Percentiles rank a stretch among this genome's conserved stretches.
phyloP scores from a whole-genome alignment of 2,113 vertebrate species.

The Proteles cristata region DNA sequence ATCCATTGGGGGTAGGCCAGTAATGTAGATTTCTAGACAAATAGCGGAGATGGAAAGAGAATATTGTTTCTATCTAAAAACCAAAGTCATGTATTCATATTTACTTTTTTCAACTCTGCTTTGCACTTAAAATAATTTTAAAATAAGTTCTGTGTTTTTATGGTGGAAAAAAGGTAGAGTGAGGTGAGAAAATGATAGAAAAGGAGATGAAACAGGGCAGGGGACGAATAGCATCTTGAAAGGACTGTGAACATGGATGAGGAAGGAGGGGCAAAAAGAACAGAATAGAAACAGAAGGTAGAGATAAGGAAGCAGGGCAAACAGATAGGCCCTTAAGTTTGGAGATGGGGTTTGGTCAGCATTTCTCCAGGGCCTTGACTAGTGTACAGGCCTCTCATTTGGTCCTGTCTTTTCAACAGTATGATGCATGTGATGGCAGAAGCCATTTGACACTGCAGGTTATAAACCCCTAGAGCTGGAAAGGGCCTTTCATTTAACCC shows the following conservation, averaged over 20 bases:
- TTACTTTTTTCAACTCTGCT: conserved; percentile 32
- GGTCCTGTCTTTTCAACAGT: background rate
- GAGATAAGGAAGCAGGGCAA: background rate
- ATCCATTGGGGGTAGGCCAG: background rate
- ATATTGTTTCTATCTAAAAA: background rate
- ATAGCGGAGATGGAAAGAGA: background rate
- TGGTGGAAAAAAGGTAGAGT: background rate
- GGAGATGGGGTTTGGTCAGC: too few relatives aligned
- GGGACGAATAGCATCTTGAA: too few relatives aligned
- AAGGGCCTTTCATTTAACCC: background rate
- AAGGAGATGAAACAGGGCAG: background rate
- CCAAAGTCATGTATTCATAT: background rate
- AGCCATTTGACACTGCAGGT: background rate
- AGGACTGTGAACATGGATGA: background rate
- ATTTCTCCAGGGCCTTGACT: background rate
- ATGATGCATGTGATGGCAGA: background rate
- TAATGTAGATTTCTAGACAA: background rate
- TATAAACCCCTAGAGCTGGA: background rate
- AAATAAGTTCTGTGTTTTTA: background rate
- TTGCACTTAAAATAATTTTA: conserved; percentile 27
- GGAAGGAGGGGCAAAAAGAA: background rate
- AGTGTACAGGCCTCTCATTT: background rate
- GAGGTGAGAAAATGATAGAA: background rate
- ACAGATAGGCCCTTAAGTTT: background rate
- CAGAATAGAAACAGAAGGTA: background rate